Percentiles rank a stretch among this genome's conserved stretches.
These are phyloP conservation scores for Empis livida DNA, from an alignment of 2,888 invertebrate species.

Conservation along the genomic window DNA sequence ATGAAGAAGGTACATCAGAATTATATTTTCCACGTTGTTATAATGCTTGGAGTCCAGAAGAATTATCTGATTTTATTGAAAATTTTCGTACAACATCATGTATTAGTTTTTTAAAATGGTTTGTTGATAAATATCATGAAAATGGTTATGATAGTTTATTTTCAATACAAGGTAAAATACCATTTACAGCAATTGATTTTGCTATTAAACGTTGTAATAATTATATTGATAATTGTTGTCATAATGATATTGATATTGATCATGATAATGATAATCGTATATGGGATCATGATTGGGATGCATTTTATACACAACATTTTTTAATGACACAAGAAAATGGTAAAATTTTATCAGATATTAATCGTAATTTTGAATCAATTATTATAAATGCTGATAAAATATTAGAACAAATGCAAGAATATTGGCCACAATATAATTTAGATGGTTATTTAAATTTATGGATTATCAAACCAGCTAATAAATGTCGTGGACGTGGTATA, in stretches of 20 bases:
- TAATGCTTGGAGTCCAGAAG: conserved; percentile 68
- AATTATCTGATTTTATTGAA: conserved; percentile 69
- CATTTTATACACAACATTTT: conserved; percentile 59
- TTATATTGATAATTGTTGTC: conserved; percentile 57
- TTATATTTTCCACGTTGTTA: conserved; percentile 81
- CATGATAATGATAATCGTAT: conserved; percentile 49
- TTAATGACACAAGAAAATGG: conserved; percentile 51
- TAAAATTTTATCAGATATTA: conserved; percentile 35
- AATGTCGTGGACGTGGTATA: conserved; percentile 84
- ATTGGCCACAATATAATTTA: conserved; percentile 66
- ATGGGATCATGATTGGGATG: conserved; percentile 85
- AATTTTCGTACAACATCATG: conserved; percentile 86
- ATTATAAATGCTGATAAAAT: conserved; percentile 42
- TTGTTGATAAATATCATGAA: conserved; percentile 44
- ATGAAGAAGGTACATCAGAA: conserved; percentile 64
- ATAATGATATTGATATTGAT: conserved; percentile 54
- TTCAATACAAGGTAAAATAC: conserved; percentile 50
- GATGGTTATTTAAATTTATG: conserved; percentile 84
- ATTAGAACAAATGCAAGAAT: conserved; percentile 50
- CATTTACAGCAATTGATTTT: conserved; percentile 64
- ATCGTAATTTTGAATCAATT: conserved; percentile 22
- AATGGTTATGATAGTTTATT: conserved; percentile 45
- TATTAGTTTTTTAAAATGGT: conserved; percentile 67
- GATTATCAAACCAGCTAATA: conserved; percentile 92
- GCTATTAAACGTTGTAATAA: conserved; percentile 67